These are phyloP conservation scores for Lydus trimaculatus DNA, from an alignment of 2,888 invertebrate species.

Conservation along the genomic window DNA sequence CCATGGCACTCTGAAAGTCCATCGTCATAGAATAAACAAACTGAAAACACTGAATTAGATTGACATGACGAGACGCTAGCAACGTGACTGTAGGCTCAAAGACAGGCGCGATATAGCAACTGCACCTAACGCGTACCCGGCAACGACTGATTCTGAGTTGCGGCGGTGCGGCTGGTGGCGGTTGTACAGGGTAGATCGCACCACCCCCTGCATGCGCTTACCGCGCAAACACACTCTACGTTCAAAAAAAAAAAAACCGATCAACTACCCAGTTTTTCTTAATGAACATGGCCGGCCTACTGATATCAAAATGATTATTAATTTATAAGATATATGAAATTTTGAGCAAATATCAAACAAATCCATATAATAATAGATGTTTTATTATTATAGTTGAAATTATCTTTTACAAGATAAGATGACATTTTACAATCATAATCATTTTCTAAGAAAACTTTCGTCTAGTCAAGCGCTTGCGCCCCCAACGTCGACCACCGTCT, in stretches of 20 bases:
- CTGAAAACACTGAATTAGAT: slow-evolving; percentile 27
- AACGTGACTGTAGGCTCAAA: slow-evolving; percentile 53
- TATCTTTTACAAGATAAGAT: not conserved
- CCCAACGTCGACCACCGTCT: slow-evolving; percentile 43
- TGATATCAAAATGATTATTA: slow-evolving; percentile 48
- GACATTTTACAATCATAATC: slow-evolving; percentile 17
- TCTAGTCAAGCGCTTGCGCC: slow-evolving; percentile 51
- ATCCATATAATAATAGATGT: not conserved
- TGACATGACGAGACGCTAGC: slow-evolving; percentile 41
- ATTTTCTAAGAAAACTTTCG: slow-evolving; percentile 44
- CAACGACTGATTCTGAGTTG: slow-evolving; percentile 47
- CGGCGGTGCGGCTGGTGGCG: slow-evolving; percentile 35
- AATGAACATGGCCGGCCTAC: slow-evolving; percentile 57
- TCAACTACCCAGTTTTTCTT: slow-evolving; percentile 55
- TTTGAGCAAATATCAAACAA: slow-evolving; percentile 10
- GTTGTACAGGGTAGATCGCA: slow-evolving; percentile 48
- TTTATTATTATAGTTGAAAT: not conserved
- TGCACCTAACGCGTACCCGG: slow-evolving; percentile 44
- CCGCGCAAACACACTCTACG: slow-evolving; percentile 52
- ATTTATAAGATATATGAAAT: slow-evolving; percentile 42
- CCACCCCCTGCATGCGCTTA: slow-evolving; percentile 58
- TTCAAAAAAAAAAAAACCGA: slow-evolving; percentile 45
- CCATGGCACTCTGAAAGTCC: slow-evolving; percentile 99
- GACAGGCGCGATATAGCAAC: slow-evolving; percentile 42
- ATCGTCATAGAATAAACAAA: slow-evolving; percentile 62